These are phyloP conservation scores for Hirudinaria manillensis DNA, from an alignment of 2,888 invertebrate genomes.

Conservation along the genomic window DNA sequence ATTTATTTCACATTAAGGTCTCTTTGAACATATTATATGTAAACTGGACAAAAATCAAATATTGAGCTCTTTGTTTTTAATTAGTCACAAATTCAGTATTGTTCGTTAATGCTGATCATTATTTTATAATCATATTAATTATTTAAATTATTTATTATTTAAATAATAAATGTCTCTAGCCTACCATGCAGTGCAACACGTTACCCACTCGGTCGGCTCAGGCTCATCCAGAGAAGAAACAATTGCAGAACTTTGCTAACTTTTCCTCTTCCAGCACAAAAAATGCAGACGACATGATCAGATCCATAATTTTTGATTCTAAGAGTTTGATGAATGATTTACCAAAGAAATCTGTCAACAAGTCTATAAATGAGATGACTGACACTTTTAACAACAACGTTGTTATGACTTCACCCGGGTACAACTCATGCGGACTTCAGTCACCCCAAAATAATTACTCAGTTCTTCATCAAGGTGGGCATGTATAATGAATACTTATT, in stretches of 20 bases:
- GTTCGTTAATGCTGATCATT: no score
- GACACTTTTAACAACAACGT: conserved; percentile 13
- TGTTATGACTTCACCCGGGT: neutral
- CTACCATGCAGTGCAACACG: no score
- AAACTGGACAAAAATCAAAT: no score
- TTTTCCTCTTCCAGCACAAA: conserved; percentile 1
- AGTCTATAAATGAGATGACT: neutral
- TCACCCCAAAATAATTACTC: neutral
- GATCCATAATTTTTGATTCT: conserved; percentile 6
- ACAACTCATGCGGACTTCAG: neutral
- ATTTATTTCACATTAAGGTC: no score
- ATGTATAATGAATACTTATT: no score
- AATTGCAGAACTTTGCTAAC: neutral
- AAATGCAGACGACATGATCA: conserved; percentile 21
- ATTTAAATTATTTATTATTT: no score
- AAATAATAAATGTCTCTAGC: no score
- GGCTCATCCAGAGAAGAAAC: neutral
- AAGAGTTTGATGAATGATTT: neutral
- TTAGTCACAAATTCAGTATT: no score
- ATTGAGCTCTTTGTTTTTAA: no score
- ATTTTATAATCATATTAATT: no score
- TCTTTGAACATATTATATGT: no score
- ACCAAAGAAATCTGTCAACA: neutral
- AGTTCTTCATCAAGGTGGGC: neutral
- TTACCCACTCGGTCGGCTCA: no score